Conservation (phyloP, 2,888 invertebrate genomes). For the Drosophila rellima region DNA sequence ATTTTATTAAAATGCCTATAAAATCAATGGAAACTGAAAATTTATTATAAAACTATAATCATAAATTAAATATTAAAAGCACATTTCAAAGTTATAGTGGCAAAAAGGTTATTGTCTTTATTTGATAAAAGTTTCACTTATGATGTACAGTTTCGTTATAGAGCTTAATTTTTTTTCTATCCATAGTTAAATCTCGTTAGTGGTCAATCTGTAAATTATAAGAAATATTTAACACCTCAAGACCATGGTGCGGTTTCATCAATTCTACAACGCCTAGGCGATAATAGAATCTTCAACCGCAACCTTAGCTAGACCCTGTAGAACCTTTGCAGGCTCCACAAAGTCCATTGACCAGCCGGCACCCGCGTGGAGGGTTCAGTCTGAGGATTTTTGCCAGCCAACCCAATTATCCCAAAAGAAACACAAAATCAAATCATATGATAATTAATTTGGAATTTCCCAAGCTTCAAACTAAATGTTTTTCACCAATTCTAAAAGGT, state of each 20-base stretch:
- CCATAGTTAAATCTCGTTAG: background rate
- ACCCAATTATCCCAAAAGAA: constrained; percentile 27
- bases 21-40: background rate
- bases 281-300: constrained; percentile 3
- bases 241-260: constrained; percentile 45
- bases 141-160: background rate
- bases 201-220: constrained; percentile 2
- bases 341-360: constrained; percentile 58
- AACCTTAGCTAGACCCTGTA: constrained; percentile 49
- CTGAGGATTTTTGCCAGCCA: constrained; percentile 61
- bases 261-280: background rate
- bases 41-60: background rate
- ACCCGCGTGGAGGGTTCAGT: constrained; percentile 60
- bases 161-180: too few species aligned
- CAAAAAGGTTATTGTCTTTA: background rate
- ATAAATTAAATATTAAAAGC: background rate
- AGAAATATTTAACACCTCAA: constrained; percentile 35
- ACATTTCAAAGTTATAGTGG: background rate
- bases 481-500: constrained; percentile 12
- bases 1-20: background rate
- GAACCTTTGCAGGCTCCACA: background rate
- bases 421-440: background rate
- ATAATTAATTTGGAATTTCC: background rate
- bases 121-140: background rate
- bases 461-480: background rate